Percentiles rank a stretch among this genome's conserved stretches.
phyloP scores from a whole-genome alignment of 2,888 invertebrate genomes.

The Plebejus melissa region DNA sequence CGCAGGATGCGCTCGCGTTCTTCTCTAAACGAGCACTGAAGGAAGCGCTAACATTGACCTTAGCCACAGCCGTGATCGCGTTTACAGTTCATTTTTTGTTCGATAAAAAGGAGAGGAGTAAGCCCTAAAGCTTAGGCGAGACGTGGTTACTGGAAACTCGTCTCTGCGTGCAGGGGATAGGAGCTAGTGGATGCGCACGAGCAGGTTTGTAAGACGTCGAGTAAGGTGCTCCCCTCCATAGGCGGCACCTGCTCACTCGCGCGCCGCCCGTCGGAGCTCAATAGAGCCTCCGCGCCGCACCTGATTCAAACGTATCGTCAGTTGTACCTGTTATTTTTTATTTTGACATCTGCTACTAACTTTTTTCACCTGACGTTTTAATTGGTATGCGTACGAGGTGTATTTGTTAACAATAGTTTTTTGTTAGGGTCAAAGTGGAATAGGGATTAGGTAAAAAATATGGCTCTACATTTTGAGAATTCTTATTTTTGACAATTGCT shows the following conservation, averaged over 20 bases:
- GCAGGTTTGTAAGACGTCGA: slow-evolving; percentile 66
- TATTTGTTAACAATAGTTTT: slow-evolving; percentile 28
- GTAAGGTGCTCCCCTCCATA: slow-evolving; percentile 76
- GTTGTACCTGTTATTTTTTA: slow-evolving; percentile 54
- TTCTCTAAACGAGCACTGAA: slow-evolving; percentile 77
- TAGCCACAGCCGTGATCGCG: slow-evolving; percentile 79
- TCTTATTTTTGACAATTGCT: not conserved
- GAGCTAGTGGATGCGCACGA: slow-evolving; percentile 36
- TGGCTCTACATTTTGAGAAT: not conserved
- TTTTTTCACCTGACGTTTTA: slow-evolving; percentile 39
- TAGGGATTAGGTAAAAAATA: not conserved
- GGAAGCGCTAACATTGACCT: slow-evolving; percentile 80
- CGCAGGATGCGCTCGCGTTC: slow-evolving; percentile 73
- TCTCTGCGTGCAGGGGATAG: slow-evolving; percentile 39
- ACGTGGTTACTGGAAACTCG: slow-evolving; percentile 30
- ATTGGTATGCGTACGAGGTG: slow-evolving; percentile 32
- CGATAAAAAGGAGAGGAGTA: slow-evolving; percentile 80
- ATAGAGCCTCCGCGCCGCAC: slow-evolving; percentile 61
- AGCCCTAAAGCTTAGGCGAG: slow-evolving; percentile 57
- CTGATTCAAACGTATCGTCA: slow-evolving; percentile 46
- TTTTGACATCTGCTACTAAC: slow-evolving; percentile 43
- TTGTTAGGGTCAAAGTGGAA: slow-evolving; percentile 26
- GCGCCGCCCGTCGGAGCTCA: slow-evolving; percentile 72
- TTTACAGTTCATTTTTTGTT: slow-evolving; percentile 80
- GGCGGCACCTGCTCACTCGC: slow-evolving; percentile 73